phyloP scores from a whole-genome alignment of 2,888 invertebrate species.

The Tipula lateralis region DNA sequence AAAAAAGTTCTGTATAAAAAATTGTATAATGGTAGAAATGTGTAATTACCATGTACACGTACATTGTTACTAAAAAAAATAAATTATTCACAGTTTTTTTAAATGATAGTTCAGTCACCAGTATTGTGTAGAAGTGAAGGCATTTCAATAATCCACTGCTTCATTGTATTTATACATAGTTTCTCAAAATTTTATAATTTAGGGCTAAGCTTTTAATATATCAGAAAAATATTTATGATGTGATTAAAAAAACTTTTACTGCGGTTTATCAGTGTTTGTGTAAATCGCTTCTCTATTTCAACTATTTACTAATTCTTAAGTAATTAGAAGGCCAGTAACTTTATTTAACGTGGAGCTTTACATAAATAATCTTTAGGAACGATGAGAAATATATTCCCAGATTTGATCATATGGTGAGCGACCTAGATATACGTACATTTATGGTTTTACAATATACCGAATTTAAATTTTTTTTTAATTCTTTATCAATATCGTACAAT shows the following conservation, averaged over 20 bases:
- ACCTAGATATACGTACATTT: neutral
- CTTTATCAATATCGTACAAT: neutral
- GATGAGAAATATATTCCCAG: conserved; percentile 44
- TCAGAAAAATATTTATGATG: neutral
- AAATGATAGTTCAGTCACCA: neutral
- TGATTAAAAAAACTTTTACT: neutral
- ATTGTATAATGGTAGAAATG: neutral
- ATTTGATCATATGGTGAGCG: conserved; percentile 44
- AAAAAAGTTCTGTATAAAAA: neutral
- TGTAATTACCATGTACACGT: neutral
- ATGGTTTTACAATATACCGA: no score
- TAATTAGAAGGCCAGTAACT: neutral
- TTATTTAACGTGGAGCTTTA: neutral
- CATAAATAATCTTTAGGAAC: neutral
- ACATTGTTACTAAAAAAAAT: neutral
- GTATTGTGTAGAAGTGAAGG: neutral
- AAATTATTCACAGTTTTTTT: neutral
- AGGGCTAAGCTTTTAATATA: neutral
- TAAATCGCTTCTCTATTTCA: neutral
- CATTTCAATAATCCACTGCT: neutral
- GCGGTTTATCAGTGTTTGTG: neutral
- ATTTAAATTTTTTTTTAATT: no score
- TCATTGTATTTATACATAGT: neutral
- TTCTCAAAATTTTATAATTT: neutral
- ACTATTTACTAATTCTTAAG: no score